A percentile compares a stretch with the other conserved stretches of the same genome.
Conservation (phyloP, 1,140 invertebrate species). For the Neodiprion pinetum region DNA sequence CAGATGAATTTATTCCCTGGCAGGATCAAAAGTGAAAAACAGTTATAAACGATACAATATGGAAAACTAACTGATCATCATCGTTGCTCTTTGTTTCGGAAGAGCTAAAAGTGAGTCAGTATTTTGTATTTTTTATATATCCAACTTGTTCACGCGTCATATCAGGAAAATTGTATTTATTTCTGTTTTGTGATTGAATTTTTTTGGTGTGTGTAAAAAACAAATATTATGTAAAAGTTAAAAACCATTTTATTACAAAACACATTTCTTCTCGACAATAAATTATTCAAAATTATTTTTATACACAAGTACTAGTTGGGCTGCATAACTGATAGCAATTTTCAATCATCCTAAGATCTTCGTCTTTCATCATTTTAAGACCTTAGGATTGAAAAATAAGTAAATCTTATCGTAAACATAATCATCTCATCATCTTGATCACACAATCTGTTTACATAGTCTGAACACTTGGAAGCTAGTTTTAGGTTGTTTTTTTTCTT, state of each 20-base stretch:
- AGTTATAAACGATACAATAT: not conserved
- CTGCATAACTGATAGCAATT: no score
- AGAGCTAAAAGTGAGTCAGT: no score
- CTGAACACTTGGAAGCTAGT: no score
- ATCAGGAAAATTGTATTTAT: not conserved
- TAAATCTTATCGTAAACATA: no score
- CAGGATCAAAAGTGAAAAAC: not conserved
- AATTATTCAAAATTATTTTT: not conserved
- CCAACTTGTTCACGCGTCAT: not conserved
- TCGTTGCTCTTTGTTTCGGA: no score
- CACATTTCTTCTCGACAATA: not conserved
- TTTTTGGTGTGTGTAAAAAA: not conserved
- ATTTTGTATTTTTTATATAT: no score
- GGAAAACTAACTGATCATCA: no score
- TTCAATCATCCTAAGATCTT: not conserved
- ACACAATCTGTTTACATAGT: no score
- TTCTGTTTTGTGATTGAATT: not conserved
- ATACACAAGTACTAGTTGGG: no score
- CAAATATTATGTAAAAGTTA: not conserved
- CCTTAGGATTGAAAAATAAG: not conserved
- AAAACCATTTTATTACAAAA: not conserved
- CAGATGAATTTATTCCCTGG: no score
- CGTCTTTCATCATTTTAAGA: not conserved
- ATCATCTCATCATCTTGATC: no score
- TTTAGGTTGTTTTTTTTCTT: no score